Conservation (phyloP, 1,140 invertebrate genomes). For the Penaeus chinensis region DNA sequence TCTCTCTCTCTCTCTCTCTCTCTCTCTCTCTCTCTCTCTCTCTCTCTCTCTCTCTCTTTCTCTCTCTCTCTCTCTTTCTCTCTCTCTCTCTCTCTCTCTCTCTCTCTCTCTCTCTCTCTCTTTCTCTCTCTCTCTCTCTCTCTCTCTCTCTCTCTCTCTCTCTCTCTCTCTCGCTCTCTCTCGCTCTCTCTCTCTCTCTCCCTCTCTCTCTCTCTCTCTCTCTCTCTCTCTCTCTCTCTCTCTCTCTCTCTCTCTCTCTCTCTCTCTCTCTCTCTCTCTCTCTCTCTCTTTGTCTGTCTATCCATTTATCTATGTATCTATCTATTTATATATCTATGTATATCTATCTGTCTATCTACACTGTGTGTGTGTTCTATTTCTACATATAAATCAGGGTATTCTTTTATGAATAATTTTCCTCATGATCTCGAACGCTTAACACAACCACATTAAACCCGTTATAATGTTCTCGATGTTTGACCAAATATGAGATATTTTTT, state of each 20-base stretch:
- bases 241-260: background rate
- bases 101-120: background rate
- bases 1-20: no score
- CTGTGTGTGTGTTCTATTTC: background rate
- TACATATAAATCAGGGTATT: background rate
- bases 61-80: conserved; percentile 10
- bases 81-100: conserved; percentile 21
- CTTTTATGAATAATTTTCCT: no score
- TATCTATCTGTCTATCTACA: background rate
- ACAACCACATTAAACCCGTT: no score
- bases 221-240: conserved; percentile 14
- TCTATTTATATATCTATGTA: background rate
- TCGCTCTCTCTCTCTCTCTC: no score
- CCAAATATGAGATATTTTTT: no score
- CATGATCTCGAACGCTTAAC: no score
- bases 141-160: no score
- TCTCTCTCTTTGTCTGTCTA: background rate
- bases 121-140: background rate
- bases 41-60: no score
- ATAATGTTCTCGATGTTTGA: no score
- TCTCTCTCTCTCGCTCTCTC: no score
- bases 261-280: background rate
- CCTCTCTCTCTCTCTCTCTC: background rate
- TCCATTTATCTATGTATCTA: background rate
- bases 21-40: no score